These are phyloP conservation scores for Apostichopus parvimensis DNA, from an alignment of 35 echinoderm and acorn worm genomes.

Conservation along the genomic window DNA sequence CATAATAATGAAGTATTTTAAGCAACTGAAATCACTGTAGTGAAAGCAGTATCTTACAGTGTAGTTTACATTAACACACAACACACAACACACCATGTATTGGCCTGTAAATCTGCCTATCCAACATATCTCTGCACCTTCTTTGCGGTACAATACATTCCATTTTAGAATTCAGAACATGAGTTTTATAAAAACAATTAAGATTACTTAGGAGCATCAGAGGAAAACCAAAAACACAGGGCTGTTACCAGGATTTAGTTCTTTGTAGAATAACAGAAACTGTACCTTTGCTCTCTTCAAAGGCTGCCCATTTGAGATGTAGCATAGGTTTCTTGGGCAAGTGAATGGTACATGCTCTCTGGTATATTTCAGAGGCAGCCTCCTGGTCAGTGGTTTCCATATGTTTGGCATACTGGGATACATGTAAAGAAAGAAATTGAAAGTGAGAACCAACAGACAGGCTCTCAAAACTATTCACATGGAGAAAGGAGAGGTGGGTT, in stretches of 20 bases:
- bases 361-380: conserved; percentile 59
- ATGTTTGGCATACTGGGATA: conserved; percentile 83
- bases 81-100: too few relatives aligned
- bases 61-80: too few relatives aligned
- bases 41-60: too few relatives aligned
- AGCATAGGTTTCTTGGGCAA: conserved; percentile 82
- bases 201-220: conserved; percentile 6
- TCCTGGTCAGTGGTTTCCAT: conserved; percentile 73
- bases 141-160: background rate
- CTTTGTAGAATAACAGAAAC: background rate
- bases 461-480: background rate
- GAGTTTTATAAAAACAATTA: conserved; percentile 8
- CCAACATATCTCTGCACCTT: background rate
- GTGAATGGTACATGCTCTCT: conserved; percentile 83
- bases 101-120: too few relatives aligned
- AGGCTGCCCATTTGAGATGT: conserved; percentile 87
- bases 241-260: conserved; percentile 3
- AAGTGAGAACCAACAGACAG: background rate
- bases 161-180: background rate
- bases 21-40: too few relatives aligned
- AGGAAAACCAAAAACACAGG: background rate
- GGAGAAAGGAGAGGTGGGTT: too few relatives aligned
- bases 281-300: conserved; percentile 91
- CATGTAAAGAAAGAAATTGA: background rate
- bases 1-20: too few relatives aligned